Evolutionary conservation across 2,888 invertebrate genomes (phyloP), one percentile per base, ranked within the genome.

Genomic region (Machimus rusticus): DNA sequence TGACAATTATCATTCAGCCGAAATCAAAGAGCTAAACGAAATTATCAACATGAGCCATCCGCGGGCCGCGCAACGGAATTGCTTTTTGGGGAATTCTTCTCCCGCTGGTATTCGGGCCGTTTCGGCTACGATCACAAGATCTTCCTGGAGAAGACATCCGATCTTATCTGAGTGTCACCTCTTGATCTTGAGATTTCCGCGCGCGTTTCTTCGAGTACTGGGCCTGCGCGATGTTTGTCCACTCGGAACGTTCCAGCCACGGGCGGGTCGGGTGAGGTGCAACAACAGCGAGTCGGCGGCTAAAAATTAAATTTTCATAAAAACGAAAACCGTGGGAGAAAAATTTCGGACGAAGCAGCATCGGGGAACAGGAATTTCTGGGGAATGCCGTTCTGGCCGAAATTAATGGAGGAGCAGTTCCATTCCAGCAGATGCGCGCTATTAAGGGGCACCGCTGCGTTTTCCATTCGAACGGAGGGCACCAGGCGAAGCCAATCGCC

Each of bases 301-400:
- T 37, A 19, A 82, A 82, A 82, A 82, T 66, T 82, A 82, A 66
- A 82, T 57, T 82, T 82, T 57, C 82, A 82, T 82, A 82, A 82
- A 82, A 82, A 31, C 82, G 82, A 82, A 82, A 82, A 82, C 82
- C 82, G 82, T 82, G 82, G 82, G 82, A 82, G 66, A 82, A 82
- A 82, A 82, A 82, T 82, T 31, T 82, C 37, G 57, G 66, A 34
- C 79, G 16, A 66, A 12, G 9, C 8, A 66, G 28, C 28, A 39
- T 57, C 55, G 76, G 76, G 39, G 31, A 8, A 31, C 57, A 37
- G 19, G 37, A 82, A 82, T 82, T 82, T 51, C 19, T 82, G 37
- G 55, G 39, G 51, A 82, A 82, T 82, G 37, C 66, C 82, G 57
- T 34, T 66, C 82, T 57, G 82, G 23, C 37, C n/a, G 82, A 57